A percentile compares a stretch with the other conserved stretches of the same genome.
Conservation (phyloP, 2,797 vertebrate genomes). For the Microcaecilia unicolor region DNA sequence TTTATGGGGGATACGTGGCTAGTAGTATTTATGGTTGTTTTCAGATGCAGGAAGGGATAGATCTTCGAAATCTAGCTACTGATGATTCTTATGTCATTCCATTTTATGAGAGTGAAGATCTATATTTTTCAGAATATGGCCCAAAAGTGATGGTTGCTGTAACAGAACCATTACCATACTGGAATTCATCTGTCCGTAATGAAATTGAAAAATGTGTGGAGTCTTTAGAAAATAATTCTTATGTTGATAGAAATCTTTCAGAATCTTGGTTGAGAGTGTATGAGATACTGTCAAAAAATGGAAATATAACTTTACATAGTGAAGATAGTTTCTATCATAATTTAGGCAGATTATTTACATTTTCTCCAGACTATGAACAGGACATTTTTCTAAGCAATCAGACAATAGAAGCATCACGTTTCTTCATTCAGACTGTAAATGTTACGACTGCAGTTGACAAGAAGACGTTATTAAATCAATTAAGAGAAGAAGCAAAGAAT, state of each 20-base stretch:
- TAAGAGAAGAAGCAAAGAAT: conserved; percentile 32
- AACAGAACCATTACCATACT: conserved; percentile 47
- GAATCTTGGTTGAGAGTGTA: conserved; percentile 66
- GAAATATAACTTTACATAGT: conserved; percentile 9
- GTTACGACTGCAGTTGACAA: conserved; percentile 24
- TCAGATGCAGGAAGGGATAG: conserved; percentile 58
- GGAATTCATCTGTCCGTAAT: conserved; percentile 38
- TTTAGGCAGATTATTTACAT: conserved; percentile 25
- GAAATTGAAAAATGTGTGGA: conserved; percentile 40
- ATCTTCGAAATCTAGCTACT: conserved; percentile 63
- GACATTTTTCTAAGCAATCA: conserved; percentile 42
- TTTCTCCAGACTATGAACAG: conserved; percentile 29
- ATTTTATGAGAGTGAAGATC: conserved; percentile 51
- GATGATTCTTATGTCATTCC: conserved; percentile 62
- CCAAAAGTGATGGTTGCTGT: conserved; percentile 63
- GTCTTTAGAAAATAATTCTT: conserved; percentile 41
- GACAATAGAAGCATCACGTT: conserved; percentile 54
- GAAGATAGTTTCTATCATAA: conserved; percentile 33
- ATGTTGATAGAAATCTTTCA: conserved; percentile 29
- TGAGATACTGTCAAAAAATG: background rate
- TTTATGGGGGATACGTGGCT: conserved; percentile 47
- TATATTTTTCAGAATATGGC: conserved; percentile 59
- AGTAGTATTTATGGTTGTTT: conserved; percentile 56
- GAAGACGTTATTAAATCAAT: conserved; percentile 48
- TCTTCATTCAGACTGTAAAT: conserved; percentile 61